phyloP scores from a whole-genome alignment of 2,113 vertebrate species.

The Rhineura floridana region DNA sequence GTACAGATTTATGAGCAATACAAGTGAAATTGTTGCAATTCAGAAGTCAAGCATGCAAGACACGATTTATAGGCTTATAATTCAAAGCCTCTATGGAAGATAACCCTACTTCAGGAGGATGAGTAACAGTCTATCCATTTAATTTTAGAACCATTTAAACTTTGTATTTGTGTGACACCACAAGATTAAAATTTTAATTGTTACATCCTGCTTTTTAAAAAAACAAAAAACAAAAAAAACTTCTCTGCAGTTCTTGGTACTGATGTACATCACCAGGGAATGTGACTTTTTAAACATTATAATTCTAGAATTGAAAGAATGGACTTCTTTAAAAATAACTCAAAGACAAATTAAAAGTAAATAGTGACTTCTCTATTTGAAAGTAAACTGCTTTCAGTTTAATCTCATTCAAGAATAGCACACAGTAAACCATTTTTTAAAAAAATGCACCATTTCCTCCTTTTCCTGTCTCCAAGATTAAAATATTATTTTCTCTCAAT shows the following conservation, averaged over 20 bases:
- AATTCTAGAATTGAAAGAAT: neutral
- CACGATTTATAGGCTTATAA: slow-evolving; percentile 10
- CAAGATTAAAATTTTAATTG: neutral
- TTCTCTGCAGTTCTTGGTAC: neutral
- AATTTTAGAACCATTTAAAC: neutral
- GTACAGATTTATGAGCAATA: neutral
- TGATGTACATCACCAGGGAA: neutral
- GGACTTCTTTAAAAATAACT: neutral
- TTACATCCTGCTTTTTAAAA: slow-evolving; percentile 22
- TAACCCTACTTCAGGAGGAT: neutral
- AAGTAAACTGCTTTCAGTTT: neutral
- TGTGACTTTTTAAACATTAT: neutral
- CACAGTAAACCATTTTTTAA: too few relatives aligned
- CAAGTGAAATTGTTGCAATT: slow-evolving; percentile 38
- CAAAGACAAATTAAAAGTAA: neutral
- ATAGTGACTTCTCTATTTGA: neutral
- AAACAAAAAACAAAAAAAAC: too few relatives aligned
- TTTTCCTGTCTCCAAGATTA: neutral
- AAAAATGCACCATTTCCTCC: neutral
- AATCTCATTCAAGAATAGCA: neutral
- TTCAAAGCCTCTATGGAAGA: slow-evolving; percentile 26
- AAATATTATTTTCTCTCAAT: neutral
- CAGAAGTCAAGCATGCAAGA: slow-evolving; percentile 29
- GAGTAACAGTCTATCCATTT: accelerated
- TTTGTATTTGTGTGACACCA: neutral